Conservation (phyloP, 2,113 vertebrate genomes). For the Mastomys coucha region DNA sequence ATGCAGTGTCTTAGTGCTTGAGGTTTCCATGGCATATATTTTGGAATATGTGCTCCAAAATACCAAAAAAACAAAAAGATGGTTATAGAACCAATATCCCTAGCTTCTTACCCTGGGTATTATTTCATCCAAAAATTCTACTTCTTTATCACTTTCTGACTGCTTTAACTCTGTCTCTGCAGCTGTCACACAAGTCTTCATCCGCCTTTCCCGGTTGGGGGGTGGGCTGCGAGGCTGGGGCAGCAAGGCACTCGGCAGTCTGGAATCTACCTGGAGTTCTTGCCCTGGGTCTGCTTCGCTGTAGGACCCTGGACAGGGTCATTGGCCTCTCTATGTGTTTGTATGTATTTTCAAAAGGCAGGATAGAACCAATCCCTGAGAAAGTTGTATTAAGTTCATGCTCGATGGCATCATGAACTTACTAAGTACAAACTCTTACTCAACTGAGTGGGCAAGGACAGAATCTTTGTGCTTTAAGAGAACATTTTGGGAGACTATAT, state of each 20-base stretch:
- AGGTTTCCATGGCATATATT: neutral
- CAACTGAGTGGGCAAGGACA: neutral
- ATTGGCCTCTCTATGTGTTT: neutral
- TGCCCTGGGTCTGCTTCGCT: neutral
- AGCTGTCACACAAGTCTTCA: neutral
- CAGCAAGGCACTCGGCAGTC: neutral
- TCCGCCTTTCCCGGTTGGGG: neutral
- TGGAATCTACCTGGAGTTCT: neutral
- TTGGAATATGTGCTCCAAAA: neutral
- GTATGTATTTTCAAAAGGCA: neutral
- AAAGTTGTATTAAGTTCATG: neutral
- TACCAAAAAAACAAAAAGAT: neutral
- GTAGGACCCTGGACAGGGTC: neutral
- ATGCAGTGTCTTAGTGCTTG: neutral
- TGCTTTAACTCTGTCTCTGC: neutral
- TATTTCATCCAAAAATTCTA: neutral
- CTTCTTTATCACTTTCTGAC: neutral
- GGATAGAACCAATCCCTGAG: neutral
- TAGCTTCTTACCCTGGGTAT: neutral
- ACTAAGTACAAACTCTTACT: neutral
- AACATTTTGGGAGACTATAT: neutral
- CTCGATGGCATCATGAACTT: neutral
- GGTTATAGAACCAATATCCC: neutral
- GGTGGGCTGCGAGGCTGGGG: too few relatives aligned
- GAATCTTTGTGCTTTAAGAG: neutral